A percentile compares a stretch with the other conserved stretches of the same genome.
Conservation (phyloP, 2,888 invertebrate species). For the Tiphia femorata region DNA sequence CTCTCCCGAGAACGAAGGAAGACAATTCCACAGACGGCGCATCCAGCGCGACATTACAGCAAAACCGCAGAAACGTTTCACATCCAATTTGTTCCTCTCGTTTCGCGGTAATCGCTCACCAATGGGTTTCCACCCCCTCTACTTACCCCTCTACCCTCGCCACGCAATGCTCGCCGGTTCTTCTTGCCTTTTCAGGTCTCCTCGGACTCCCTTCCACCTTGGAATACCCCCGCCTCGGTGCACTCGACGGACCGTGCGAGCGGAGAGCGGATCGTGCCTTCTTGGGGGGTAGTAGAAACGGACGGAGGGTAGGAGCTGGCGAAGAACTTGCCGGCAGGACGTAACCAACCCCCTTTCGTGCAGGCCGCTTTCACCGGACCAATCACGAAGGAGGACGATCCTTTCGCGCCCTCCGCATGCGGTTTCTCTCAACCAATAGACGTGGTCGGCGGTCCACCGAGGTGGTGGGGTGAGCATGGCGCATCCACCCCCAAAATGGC, state of each 20-base stretch:
- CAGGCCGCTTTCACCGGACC: constrained; percentile 35
- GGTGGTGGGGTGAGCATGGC: constrained; percentile 28
- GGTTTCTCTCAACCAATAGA: constrained; percentile 49
- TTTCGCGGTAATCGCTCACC: constrained; percentile 54
- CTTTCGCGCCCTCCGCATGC: constrained; percentile 26
- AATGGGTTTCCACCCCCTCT: constrained; percentile 36
- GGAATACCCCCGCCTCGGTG: background rate
- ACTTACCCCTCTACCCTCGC: background rate
- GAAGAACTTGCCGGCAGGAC: background rate
- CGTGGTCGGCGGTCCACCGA: background rate
- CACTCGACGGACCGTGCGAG: too few relatives aligned
- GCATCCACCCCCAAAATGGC: constrained; percentile 68
- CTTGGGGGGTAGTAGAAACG: too few relatives aligned
- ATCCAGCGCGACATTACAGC: background rate
- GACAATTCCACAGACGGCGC: background rate
- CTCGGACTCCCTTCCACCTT: background rate
- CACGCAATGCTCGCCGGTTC: constrained; percentile 1
- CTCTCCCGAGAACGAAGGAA: too few relatives aligned
- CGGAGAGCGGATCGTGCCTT: too few relatives aligned
- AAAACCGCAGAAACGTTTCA: constrained; percentile 44
- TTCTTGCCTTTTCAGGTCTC: background rate
- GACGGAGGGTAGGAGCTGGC: background rate
- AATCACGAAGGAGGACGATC: constrained; percentile 34
- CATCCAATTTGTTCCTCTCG: constrained; percentile 57
- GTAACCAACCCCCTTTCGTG: constrained; percentile 42